Base-by-base conservation (phyloP, 2,113 vertebrate species). In the Calyptommatus sinebrachiatus region DNA sequence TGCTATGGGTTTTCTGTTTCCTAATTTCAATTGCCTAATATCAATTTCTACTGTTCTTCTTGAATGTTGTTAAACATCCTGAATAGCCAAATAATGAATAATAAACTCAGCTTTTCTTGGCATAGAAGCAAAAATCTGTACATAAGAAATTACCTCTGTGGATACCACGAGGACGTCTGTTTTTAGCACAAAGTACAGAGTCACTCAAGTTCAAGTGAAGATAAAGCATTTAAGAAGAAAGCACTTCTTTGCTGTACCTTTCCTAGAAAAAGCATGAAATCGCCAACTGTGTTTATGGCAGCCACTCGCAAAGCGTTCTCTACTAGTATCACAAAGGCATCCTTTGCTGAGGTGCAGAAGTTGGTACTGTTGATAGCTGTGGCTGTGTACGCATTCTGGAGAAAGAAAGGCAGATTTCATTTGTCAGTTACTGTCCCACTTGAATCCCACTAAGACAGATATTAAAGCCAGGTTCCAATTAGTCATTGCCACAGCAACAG, bases 321-420 rank as follows among this genome's bases (percentile, higher is more conserved):
- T 92, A 99, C 97, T 88, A 99, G 93, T 89, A 99, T 98, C 84
- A 99, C 93, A 83, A 99, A 98, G 90, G 98, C 98, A 78, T 99
- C 98, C 53, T 97, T 97, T 26, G 98, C 98, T 66, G 98, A 99
- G 21, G 97, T 98, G 92, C 98, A 99, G 95, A 99, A 99, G 92
- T 97, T 97, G 87, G 98, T 99, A 92, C 97, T 97, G 94, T 99
- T 99, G 95, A 99, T 99, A 90, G 98, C 98, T 74, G 98, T 99
- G 84, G 98, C 98, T 91, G 98, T 98, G 83, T 99, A 99, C 3
- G 98, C 98, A 57, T 99, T 99, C 98, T 99, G 88, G 78, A 80
- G 48, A 91, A 77, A 91, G 60, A 1, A 60, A 28, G 72, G 86
- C 35, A 78, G 28, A 81, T 80, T 21, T 83, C 31, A 80, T 4